Evolutionary conservation across 2,797 vertebrate genomes (phyloP), one percentile per base, ranked within the genome.

Genomic region (Sebastes diaconus): DNA sequence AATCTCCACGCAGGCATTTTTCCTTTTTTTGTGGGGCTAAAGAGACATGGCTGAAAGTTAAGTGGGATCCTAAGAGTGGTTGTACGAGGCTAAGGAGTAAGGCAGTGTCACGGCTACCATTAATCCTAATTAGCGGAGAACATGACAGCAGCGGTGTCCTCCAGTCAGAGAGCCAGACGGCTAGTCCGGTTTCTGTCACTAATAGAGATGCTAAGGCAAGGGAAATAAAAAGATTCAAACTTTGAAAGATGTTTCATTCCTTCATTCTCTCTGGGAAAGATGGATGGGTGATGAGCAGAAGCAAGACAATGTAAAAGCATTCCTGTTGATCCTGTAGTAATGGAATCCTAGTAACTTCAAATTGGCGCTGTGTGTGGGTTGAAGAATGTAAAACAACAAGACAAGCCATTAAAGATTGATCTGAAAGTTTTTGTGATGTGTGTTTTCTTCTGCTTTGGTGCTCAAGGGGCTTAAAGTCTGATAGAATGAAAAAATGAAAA

Each of bases 91-190:
- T 29, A 69, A 58, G 77, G 83, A 84, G 68, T 42, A 55, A 77
- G 88, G 55, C 69, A 30, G 75, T 79, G 84, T 87, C 87, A 91
- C 71, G 82, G 84, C 74, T 71, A 85, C 81, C 84, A 94, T 95
- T 94, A 90, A 94, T 95, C 86, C 90, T 94, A 92, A 95, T 95
- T 94, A 94, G 79, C 61, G 59, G 76, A 75, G 85, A 92, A 93
- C 91, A 93, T 93, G 94, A 93, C 91, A 88, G 88, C 82, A 89
- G 78, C 92, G 88, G 70, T 81, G 85, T 88, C 86, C 87, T 87
- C 79, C 75, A 83, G 79, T 86, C 78, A 82, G 77, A 66, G 67
- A 88, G 74, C 70, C 79, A 77, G 82, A 77, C 73, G 46, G 70
- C 83, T 77, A 69, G 81, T 86, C 87, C 82, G 66, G 74, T 65